These are phyloP conservation scores for Zingel zingel DNA, from an alignment of 2,113 vertebrate genomes.

Conservation along the genomic window DNA sequence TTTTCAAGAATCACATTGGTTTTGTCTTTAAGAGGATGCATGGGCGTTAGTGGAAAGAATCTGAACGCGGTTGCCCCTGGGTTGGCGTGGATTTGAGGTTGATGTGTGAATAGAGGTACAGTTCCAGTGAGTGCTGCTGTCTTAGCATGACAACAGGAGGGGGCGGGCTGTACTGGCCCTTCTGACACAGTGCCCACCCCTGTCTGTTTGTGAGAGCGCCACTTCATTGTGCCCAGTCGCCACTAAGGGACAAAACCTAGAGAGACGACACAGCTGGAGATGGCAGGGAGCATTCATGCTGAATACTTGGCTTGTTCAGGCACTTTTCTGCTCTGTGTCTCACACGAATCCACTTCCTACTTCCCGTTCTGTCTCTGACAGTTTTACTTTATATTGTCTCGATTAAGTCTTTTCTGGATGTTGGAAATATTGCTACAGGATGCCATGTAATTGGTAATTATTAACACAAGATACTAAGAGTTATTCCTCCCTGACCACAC, in stretches of 20 bases:
- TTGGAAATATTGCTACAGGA: background rate
- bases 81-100: conserved; percentile 64
- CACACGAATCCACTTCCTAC: conserved; percentile 74
- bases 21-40: conserved; percentile 77
- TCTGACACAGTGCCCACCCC: conserved; percentile 70
- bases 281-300: conserved; percentile 74
- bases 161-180: conserved; percentile 65
- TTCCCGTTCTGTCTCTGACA: conserved; percentile 68
- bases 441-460: conserved; percentile 24
- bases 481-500: background rate
- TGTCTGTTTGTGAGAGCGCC: conserved; percentile 73
- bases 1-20: conserved; percentile 57
- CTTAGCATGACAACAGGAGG: conserved; percentile 84
- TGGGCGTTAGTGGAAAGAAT: conserved; percentile 58
- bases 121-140: conserved; percentile 80
- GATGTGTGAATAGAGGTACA: conserved; percentile 78
- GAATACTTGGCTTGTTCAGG: conserved; percentile 76
- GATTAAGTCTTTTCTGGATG: conserved; percentile 32
- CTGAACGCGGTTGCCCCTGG: conserved; percentile 31
- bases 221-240: conserved; percentile 77
- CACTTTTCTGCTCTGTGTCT: conserved; percentile 69
- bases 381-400: conserved; percentile 39
- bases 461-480: conserved; percentile 30
- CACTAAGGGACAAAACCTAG: conserved; percentile 65
- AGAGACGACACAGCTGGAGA: conserved; percentile 77